Conservation (phyloP, 2,113 vertebrate genomes). For the Pristiophorus japonicus region DNA sequence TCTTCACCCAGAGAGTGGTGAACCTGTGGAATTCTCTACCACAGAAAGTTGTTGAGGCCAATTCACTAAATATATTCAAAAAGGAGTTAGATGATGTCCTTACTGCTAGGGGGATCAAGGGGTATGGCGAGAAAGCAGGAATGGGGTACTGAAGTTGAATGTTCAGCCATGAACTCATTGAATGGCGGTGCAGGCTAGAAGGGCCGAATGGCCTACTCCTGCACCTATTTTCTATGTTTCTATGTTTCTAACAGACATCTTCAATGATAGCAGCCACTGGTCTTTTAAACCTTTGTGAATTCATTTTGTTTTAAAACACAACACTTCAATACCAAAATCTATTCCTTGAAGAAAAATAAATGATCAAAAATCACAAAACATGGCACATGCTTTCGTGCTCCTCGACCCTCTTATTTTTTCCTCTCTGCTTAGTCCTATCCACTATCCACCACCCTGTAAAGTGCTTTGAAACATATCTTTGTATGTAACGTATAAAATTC, state of each 20-base stretch:
- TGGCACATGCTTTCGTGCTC: background rate
- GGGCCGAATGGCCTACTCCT: too few species aligned
- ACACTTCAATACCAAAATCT: background rate
- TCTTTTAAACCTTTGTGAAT: background rate
- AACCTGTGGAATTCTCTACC: too few species aligned
- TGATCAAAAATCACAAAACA: background rate
- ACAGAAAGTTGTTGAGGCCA: too few species aligned
- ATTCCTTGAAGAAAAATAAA: background rate
- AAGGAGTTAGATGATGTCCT: too few species aligned
- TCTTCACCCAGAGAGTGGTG: too few species aligned
- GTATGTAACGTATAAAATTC: background rate
- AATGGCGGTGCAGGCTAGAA: too few species aligned
- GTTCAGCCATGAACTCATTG: too few species aligned
- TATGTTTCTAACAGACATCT: background rate
- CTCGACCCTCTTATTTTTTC: background rate
- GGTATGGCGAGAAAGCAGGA: too few species aligned
- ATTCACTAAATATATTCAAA: too few species aligned
- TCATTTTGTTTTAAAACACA: background rate
- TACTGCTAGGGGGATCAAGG: too few species aligned
- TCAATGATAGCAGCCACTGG: background rate
- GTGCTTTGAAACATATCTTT: background rate
- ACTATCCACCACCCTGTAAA: background rate
- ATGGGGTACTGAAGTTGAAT: too few species aligned
- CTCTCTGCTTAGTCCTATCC: background rate
- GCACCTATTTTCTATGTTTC: too few species aligned